Evolutionary conservation across 2,113 vertebrate genomes (phyloP).

Genomic region (Cavia porcellus): DNA sequence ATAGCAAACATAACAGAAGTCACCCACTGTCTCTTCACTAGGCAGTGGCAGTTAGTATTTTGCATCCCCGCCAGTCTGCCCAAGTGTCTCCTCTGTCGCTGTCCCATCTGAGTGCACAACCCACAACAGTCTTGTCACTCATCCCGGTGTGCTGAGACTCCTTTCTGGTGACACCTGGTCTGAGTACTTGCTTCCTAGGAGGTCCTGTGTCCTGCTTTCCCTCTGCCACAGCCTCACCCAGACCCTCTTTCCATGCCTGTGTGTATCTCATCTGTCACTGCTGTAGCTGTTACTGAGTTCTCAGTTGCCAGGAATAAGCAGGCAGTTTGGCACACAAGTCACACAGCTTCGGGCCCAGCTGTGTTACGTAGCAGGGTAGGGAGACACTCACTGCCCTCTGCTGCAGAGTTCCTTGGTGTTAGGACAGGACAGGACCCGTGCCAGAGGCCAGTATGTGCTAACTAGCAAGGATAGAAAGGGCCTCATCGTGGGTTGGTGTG

Average conservation of each 20-base stretch:
- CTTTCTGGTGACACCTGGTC: background rate
- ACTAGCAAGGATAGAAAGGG: background rate
- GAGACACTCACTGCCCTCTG: background rate
- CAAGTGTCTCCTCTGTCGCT: rapidly evolving
- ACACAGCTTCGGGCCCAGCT: background rate
- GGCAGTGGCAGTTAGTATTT: background rate
- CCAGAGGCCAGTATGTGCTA: background rate
- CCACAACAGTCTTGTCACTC: background rate
- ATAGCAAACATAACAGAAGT: slow-evolving; percentile 2
- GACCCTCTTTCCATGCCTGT: background rate
- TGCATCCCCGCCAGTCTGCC: background rate
- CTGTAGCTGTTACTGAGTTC: background rate
- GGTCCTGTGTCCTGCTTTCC: background rate
- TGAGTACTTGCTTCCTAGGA: background rate
- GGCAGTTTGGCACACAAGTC: background rate
- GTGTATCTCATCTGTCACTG: background rate
- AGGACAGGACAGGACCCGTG: background rate
- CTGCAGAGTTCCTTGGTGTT: background rate
- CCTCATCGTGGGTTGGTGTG: background rate
- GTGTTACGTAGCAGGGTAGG: background rate
- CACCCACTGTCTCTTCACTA: background rate
- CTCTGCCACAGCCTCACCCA: background rate
- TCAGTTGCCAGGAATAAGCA: background rate
- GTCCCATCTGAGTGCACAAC: rapidly evolving
- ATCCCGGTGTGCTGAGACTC: background rate